These are phyloP conservation scores for Oscheius sp. DNA, from an alignment of 2,888 invertebrate species.

Conservation along the genomic window DNA sequence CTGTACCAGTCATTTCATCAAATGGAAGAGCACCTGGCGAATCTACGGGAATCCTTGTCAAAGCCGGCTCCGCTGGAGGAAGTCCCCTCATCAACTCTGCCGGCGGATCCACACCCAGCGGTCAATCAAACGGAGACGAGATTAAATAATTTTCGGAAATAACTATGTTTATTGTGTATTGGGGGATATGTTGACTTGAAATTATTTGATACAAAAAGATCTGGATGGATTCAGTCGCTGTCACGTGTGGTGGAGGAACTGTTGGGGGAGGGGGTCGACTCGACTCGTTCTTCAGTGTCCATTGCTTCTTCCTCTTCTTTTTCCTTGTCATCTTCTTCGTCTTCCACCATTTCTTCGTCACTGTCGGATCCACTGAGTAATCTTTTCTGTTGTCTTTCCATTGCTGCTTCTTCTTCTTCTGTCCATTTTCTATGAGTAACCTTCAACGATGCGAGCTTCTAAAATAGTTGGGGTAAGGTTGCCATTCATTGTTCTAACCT, in stretches of 20 bases:
- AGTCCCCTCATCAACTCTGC: not conserved
- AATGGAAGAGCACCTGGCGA: not conserved
- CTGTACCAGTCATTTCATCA: not conserved
- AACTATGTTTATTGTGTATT: not conserved
- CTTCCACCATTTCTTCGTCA: constrained; percentile 24
- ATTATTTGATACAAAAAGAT: no score
- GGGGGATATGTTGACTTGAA: no score
- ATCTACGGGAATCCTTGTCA: no score
- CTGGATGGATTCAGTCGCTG: no score
- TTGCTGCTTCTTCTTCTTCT: constrained; percentile 5
- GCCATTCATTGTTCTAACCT: not conserved
- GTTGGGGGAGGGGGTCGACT: not conserved
- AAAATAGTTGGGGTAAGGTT: not conserved
- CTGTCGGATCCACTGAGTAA: constrained; percentile 17
- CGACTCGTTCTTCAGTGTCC: not conserved
- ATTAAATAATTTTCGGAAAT: not conserved
- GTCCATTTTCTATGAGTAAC: not conserved
- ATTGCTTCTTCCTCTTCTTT: not conserved
- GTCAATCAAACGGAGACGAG: not conserved
- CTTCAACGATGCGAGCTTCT: constrained; percentile 5
- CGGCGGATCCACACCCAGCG: not conserved
- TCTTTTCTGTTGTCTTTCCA: constrained; percentile 1
- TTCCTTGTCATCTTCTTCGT: constrained; percentile 8
- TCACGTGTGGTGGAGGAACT: not conserved
- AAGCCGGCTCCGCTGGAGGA: no score